Evolutionary conservation across 1,140 invertebrate species (phyloP).

Genomic region (Protaetia brevitarsis): DNA sequence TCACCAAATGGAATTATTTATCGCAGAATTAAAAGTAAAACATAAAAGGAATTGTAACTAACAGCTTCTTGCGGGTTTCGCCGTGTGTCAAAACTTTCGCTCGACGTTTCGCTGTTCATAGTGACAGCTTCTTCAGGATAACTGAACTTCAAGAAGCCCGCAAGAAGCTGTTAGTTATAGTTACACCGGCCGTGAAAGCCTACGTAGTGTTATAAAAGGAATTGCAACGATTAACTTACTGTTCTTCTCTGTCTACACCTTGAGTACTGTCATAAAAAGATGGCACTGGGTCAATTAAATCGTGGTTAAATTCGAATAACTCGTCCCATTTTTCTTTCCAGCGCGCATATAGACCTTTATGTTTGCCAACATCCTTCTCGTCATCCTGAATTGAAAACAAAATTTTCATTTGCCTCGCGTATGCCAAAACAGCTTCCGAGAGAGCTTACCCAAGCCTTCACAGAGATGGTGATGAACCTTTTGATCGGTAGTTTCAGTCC

Average conservation of each 20-base stretch:
- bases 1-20: too few relatives aligned
- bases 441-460: constrained; percentile 72
- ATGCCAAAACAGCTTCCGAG: neutral
- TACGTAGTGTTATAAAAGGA: neutral
- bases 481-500: constrained; percentile 87
- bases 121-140: too few relatives aligned
- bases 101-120: too few relatives aligned
- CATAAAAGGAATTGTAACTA: too few relatives aligned
- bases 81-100: too few relatives aligned
- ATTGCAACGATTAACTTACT: constrained; percentile 63
- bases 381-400: constrained; percentile 52
- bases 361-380: constrained; percentile 57
- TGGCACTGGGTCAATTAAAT: constrained; percentile 68
- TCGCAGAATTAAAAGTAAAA: too few relatives aligned
- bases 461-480: constrained; percentile 78
- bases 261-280: constrained; percentile 78
- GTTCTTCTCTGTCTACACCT: constrained; percentile 73
- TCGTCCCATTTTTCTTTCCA: constrained; percentile 54
- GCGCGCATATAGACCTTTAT: constrained; percentile 56
- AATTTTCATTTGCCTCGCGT: too few relatives aligned
- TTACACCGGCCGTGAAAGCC: neutral
- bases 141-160: too few relatives aligned
- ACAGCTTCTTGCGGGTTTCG: too few relatives aligned
- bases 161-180: too few relatives aligned
- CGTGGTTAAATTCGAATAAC: constrained; percentile 64